Evolutionary conservation across 2,888 invertebrate genomes (phyloP).

Genomic region (Drosophila monieri): DNA sequence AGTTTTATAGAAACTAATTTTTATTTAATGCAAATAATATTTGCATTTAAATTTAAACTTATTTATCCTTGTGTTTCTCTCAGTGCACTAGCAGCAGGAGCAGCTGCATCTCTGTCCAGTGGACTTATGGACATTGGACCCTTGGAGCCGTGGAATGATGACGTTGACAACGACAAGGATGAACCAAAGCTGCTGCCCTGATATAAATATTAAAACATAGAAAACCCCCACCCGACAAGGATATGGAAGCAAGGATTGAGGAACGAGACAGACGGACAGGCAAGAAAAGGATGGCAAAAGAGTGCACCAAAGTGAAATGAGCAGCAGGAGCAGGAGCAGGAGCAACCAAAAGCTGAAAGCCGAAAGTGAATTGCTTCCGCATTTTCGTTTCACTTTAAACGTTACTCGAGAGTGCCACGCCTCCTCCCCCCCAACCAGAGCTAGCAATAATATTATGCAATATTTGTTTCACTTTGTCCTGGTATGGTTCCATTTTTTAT

Average conservation of each 20-base stretch:
- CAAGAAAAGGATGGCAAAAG: not conserved
- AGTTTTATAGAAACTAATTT: too few relatives aligned
- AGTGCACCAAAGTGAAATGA: constrained; percentile 7
- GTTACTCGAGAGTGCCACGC: constrained; percentile 21
- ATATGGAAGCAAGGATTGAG: constrained; percentile 1
- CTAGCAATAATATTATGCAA: constrained; percentile 62
- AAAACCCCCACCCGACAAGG: not conserved
- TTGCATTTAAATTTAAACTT: too few relatives aligned
- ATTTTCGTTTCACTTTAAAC: constrained; percentile 54
- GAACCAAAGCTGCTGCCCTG: constrained; percentile 39
- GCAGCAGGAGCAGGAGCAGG: constrained; percentile 24
- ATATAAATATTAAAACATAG: constrained; percentile 67
- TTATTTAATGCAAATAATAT: not conserved
- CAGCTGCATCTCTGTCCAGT: constrained; percentile 24
- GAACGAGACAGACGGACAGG: constrained; percentile 2
- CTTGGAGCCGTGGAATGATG: constrained; percentile 39
- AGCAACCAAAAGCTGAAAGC: constrained; percentile 31
- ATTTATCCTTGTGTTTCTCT: not conserved
- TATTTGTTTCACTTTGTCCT: constrained; percentile 62
- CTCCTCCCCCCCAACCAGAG: constrained; percentile 5
- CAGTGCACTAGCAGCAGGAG: constrained; percentile 6
- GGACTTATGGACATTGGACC: constrained; percentile 4
- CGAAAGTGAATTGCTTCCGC: constrained; percentile 64
- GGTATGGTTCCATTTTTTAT: constrained; percentile 12
- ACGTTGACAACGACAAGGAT: constrained; percentile 53